These are phyloP conservation scores for Desmodus rotundus DNA, from an alignment of 2,113 vertebrate species.

Conservation along the genomic window DNA sequence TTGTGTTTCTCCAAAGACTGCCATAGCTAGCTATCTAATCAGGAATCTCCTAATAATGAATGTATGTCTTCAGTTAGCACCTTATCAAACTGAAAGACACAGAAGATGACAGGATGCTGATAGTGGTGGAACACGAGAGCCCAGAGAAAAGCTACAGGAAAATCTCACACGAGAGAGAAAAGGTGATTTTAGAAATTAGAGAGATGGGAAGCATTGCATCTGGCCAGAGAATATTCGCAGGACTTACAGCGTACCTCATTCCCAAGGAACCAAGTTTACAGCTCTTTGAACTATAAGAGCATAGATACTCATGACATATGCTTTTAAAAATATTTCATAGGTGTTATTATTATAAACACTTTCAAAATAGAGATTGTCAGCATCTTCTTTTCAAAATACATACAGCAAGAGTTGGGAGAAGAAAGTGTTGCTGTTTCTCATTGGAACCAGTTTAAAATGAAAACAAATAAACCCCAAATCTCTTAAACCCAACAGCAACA, in stretches of 20 bases:
- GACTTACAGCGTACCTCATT: background rate
- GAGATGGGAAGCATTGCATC: background rate
- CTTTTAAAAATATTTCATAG: background rate
- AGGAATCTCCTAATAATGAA: background rate
- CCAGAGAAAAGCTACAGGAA: background rate
- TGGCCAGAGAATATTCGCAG: background rate
- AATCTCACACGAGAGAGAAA: background rate
- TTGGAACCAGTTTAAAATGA: constrained; percentile 33
- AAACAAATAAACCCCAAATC: constrained; percentile 46
- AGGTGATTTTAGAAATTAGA: background rate
- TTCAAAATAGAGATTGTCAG: background rate
- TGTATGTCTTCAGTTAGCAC: background rate
- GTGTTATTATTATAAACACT: background rate
- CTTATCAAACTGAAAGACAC: background rate
- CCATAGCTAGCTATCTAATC: background rate
- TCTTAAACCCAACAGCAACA: constrained; percentile 6
- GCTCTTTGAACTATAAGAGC: background rate
- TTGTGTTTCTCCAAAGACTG: background rate
- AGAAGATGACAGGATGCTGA: background rate
- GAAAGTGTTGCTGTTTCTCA: background rate
- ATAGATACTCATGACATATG: background rate
- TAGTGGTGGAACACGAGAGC: background rate
- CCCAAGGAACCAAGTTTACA: background rate
- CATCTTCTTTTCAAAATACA: background rate
- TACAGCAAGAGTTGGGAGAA: background rate